Percentiles rank a stretch among this genome's conserved stretches.
Evolutionary conservation across 53 echinoderm and acorn worm genomes (phyloP).

Genomic region (Holothuria leucospilota): DNA sequence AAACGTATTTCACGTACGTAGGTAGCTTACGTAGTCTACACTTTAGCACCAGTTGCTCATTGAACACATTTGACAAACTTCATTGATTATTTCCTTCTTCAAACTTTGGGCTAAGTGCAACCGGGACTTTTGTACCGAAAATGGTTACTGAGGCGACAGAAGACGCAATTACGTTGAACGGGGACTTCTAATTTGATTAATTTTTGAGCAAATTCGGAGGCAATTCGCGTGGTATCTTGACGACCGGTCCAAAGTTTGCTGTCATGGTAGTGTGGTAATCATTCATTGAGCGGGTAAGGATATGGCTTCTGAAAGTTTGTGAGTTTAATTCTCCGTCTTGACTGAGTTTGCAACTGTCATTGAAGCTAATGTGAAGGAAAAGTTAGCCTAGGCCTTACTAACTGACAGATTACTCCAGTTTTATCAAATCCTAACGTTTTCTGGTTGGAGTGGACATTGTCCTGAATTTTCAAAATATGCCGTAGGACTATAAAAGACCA

Average conservation of each 20-base stretch:
- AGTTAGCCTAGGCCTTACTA: not conserved
- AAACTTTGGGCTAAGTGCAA: not conserved
- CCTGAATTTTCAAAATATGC: no score
- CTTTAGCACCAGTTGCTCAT: not conserved
- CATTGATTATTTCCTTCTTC: conserved; percentile 19
- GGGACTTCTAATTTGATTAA: conserved; percentile 26
- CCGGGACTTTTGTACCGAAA: not conserved
- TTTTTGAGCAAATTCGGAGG: conserved; percentile 30
- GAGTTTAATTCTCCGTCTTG: not conserved
- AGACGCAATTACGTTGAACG: not conserved
- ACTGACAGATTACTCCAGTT: not conserved
- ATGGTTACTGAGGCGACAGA: conserved; percentile 10
- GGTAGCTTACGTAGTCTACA: not conserved
- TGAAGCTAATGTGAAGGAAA: not conserved
- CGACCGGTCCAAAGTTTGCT: conserved; percentile 38
- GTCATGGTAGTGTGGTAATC: not conserved
- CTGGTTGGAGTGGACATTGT: no score
- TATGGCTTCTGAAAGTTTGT: not conserved
- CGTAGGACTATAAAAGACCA: no score
- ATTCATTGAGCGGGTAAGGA: not conserved
- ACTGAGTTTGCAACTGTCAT: not conserved
- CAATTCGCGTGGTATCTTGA: conserved; percentile 19
- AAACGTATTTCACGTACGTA: not conserved
- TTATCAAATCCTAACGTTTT: no score
- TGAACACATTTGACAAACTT: not conserved